Evolutionary conservation across 2,113 vertebrate genomes (phyloP), one percentile per base, ranked within the genome.

Genomic region (Clarias macrocephalus): DNA sequence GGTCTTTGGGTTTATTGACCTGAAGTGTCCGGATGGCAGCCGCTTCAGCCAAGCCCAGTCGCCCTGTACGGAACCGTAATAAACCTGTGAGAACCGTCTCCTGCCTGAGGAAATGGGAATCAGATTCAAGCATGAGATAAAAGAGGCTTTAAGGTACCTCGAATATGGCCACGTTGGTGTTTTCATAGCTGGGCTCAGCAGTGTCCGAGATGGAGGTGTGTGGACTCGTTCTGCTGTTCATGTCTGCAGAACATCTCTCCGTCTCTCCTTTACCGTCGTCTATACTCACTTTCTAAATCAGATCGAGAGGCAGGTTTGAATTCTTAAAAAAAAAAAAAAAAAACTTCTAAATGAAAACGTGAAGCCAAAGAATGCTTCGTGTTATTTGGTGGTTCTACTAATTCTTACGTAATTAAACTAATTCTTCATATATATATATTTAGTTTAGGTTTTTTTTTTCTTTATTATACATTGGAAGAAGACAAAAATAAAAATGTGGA

Each of bases 31-130:
- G 19, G 63, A 80, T 52, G 91, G 93, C 25, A 93, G 90, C 80
- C 84, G 90, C 75, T 93, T 94, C 89, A 94, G 77, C 91, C 92
- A 93, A 5, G 90, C 91, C 91, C 92, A 93, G 48, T 93, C 92
- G 30, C 92, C 92, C 93, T 92, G 84, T 13, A 30, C 57, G 77
- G 73, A 84, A 70, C n/a, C 65, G 1, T 30, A 73, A 75, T n/a
- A 63, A 13, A 75, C 60, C 10, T 21, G 0, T 57, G 16, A 84
- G 28, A 33, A 33, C 16, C 8, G 25, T 52, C 23, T 42, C n/a
- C 65, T 30, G 42, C 12, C 16, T 23, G 18, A 84, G 2, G 5
- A 33, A 23, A 56, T 30, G 0, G 28, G 66, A 70, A 60, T 18
- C 25, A 3, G 54, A 62, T 48, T 62, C 52, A 77, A 65, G 18